A percentile compares a stretch with the other conserved stretches of the same genome.
Evolutionary conservation across 2,888 invertebrate genomes (phyloP).

Genomic region (Lepidocyrtoides sp.): DNA sequence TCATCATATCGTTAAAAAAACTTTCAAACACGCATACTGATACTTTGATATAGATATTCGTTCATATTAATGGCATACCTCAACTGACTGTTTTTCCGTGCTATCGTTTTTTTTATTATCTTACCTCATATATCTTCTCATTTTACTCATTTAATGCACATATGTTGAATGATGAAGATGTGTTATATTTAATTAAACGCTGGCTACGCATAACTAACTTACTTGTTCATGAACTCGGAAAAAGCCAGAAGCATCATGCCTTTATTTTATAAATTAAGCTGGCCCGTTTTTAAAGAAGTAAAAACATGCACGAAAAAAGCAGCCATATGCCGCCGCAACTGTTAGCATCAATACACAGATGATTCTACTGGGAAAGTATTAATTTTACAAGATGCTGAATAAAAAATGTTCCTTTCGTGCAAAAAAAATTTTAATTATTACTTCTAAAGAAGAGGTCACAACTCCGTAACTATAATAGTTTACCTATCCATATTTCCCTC

Average conservation of each 20-base stretch:
- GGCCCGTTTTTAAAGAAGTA: background rate
- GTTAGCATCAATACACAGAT: no score
- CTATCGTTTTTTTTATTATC: background rate
- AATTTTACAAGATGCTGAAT: slow-evolving; percentile 1
- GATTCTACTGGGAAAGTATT: background rate
- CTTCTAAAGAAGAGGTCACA: no score
- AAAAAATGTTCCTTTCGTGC: background rate
- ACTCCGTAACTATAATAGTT: no score
- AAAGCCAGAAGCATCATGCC: background rate
- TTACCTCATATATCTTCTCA: slow-evolving; percentile 25
- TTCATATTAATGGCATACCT: slow-evolving; percentile 18
- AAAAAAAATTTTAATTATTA: no score
- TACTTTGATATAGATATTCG: background rate
- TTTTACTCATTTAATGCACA: background rate
- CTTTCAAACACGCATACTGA: slow-evolving; percentile 1
- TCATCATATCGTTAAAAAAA: background rate
- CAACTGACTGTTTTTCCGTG: slow-evolving; percentile 31
- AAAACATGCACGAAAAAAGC: background rate
- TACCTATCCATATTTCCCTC: background rate
- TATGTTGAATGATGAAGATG: slow-evolving; percentile 54
- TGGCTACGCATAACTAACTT: slow-evolving; percentile 36
- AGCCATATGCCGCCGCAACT: no score
- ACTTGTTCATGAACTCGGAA: background rate
- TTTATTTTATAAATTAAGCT: background rate
- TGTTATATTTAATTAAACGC: slow-evolving; percentile 65